Conservation (phyloP, 2,113 vertebrate species). For the Struthio camelus region DNA sequence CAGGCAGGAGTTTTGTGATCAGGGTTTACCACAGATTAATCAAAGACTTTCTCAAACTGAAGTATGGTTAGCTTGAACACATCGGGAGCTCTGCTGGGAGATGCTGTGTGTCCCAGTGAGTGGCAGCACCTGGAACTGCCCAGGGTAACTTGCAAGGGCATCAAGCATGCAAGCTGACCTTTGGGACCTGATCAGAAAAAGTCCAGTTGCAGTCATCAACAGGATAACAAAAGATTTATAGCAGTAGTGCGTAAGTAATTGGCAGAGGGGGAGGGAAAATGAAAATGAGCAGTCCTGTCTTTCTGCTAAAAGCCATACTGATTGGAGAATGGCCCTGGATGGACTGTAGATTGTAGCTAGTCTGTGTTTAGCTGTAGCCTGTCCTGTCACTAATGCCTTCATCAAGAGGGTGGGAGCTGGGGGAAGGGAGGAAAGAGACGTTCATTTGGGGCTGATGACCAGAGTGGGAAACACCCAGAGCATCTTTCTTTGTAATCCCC, state of each 20-base stretch:
- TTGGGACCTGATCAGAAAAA: neutral
- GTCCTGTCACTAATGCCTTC: slow-evolving; percentile 73
- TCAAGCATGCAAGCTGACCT: neutral
- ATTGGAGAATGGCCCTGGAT: slow-evolving; percentile 81
- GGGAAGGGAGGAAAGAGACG: neutral
- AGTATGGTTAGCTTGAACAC: neutral
- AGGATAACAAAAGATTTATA: neutral
- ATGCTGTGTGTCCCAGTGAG: neutral
- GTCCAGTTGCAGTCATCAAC: neutral
- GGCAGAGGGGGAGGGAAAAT: neutral
- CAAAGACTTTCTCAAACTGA: neutral
- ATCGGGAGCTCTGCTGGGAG: neutral
- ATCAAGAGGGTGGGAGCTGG: slow-evolving; percentile 32
- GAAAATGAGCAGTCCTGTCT: slow-evolving; percentile 29
- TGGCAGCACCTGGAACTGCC: neutral
- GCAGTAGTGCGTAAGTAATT: neutral
- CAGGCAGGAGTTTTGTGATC: neutral
- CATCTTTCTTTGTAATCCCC: neutral
- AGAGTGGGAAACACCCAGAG: slow-evolving; percentile 21
- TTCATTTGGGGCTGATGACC: slow-evolving; percentile 28
- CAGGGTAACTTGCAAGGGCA: neutral
- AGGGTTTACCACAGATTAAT: neutral
- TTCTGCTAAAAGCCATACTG: slow-evolving; percentile 31
- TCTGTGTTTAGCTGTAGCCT: slow-evolving; percentile 73
- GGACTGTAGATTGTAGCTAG: slow-evolving; percentile 72